Base-by-base conservation (phyloP, 2,797 vertebrate genomes). In the Argentina silus region DNA sequence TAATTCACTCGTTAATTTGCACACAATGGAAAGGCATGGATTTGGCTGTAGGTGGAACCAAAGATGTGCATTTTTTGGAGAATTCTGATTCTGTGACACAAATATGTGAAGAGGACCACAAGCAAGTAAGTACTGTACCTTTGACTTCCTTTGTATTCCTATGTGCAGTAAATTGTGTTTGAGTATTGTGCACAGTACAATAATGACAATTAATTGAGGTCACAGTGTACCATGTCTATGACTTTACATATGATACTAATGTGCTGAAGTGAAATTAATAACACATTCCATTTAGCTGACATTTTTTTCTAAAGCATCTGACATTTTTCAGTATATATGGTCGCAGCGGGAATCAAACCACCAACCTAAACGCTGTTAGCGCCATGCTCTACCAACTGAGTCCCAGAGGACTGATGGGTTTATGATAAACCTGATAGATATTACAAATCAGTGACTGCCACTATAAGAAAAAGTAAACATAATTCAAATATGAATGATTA, bases 21-120 rank as follows among this genome's bases (percentile, higher is more conserved):
- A 21, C 63, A 47, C 45, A 47, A 47, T 47, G 63, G 17, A 2
- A 47, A 12, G 17, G 44, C 17, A 19, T 50, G 19, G 19, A 3
- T 17, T 14, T 23, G 3, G 7, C 3, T 15, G 3, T 43, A n/a
- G 48, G 27, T 36, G 74, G 48, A 42, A 17, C 23, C 19, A 79
- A 79, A 45, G 50, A 89, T 88, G 78, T 80, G 70, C 84, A 69
- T 69, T 73, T 80, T 81, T 55, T 21, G 65, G 50, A 7, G 59
- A 61, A 60, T 62, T 72, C 44, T 80, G 51, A 77, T 60, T 19
- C 50, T 66, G 19, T 82, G 53, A 59, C 0, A 62, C 23, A 17
- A 62, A n/a, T n/a, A n/a, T n/a, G 45, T 74, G 63, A 77, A 82
- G 75, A 60, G 65, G 71, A 79, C 64, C 60, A 75, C 4, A 82